phyloP scores from a whole-genome alignment of 1,140 invertebrate genomes.

The Eubasilissa regina region DNA sequence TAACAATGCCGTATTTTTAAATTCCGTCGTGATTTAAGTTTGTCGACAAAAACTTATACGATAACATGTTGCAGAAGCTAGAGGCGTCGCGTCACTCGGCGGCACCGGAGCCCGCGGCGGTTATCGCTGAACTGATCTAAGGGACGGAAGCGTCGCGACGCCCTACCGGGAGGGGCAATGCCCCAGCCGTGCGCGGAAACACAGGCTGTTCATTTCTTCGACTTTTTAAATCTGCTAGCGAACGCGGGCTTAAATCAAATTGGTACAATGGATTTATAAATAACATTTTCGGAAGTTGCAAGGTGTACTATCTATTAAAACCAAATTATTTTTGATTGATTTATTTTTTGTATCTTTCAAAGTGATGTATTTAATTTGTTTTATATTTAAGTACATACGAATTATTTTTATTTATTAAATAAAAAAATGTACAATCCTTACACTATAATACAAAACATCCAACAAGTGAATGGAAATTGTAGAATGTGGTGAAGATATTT shows the following conservation, averaged over 20 bases:
- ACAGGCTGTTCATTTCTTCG: conserved; percentile 14
- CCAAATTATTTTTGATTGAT: not conserved
- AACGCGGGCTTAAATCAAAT: not conserved
- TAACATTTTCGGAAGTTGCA: not conserved
- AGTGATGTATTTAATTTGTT: not conserved
- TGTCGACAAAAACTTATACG: too few species aligned
- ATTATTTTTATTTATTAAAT: too few species aligned
- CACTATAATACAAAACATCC: too few species aligned
- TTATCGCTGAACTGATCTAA: conserved; percentile 50
- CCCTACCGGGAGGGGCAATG: conserved; percentile 21
- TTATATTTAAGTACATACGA: too few species aligned
- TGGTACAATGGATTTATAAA: too few species aligned
- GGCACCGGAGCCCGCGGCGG: conserved; percentile 44
- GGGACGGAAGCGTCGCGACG: conserved; percentile 24
- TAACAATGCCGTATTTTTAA: too few species aligned
- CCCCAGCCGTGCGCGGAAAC: conserved; percentile 16
- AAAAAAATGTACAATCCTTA: too few species aligned
- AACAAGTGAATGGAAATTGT: not conserved
- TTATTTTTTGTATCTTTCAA: not conserved
- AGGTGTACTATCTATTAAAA: not conserved
- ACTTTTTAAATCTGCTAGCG: not conserved
- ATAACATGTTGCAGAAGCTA: not conserved
- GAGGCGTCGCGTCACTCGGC: conserved; percentile 2
- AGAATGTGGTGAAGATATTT: not conserved
- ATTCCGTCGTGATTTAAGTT: too few species aligned